These are phyloP conservation scores for Cantharis lateralis DNA, from an alignment of 2,888 invertebrate genomes.

Conservation along the genomic window DNA sequence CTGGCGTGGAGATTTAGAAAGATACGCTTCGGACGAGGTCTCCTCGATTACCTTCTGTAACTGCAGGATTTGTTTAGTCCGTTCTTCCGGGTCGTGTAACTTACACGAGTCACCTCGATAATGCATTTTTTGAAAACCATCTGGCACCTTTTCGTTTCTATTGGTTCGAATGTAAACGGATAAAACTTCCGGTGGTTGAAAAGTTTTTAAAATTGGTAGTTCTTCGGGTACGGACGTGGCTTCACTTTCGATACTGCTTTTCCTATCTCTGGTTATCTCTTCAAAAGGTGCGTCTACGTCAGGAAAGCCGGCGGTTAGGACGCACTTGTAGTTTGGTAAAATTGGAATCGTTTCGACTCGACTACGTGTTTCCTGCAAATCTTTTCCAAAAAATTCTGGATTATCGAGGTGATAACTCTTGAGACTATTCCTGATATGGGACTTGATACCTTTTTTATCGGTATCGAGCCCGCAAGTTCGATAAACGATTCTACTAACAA, in stretches of 20 bases:
- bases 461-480: constrained; percentile 5
- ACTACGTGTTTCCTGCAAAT: constrained; percentile 15
- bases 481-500: constrained; percentile 15
- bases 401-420: constrained; percentile 29
- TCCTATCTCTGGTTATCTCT: too few relatives aligned
- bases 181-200: neutral
- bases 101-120: constrained; percentile 17
- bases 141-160: constrained; percentile 3
- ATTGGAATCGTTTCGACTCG: constrained; percentile 26
- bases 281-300: too few relatives aligned
- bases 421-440: constrained; percentile 13
- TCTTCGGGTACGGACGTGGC: neutral
- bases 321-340: constrained; percentile 13
- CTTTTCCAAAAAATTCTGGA: constrained; percentile 18
- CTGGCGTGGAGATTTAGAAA: constrained; percentile 1
- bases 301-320: neutral
- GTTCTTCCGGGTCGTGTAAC: constrained; percentile 2
- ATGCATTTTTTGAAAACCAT: constrained; percentile 15
- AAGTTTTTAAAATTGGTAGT: neutral
- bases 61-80: constrained; percentile 1
- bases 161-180: constrained; percentile 14
- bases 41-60: constrained; percentile 13
- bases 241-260: neutral
- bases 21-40: constrained; percentile 9
- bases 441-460: neutral